Evolutionary conservation across 2,888 invertebrate genomes (phyloP).

Genomic region (Philhelius pedissequus): DNA sequence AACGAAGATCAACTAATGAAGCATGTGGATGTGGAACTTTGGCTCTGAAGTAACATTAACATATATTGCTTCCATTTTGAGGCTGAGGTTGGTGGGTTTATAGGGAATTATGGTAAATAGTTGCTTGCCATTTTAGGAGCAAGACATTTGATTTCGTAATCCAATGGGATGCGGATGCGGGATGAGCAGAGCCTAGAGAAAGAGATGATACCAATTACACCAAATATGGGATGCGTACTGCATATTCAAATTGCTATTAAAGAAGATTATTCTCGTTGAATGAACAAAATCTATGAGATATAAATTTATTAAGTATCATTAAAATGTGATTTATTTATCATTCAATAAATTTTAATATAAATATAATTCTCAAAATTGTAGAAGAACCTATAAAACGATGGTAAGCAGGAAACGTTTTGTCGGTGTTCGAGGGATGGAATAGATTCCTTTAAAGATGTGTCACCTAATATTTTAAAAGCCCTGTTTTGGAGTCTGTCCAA

Average conservation of each 20-base stretch:
- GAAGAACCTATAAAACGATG: no score
- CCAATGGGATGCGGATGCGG: slow-evolving; percentile 48
- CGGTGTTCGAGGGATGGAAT: no score
- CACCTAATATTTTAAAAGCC: no score
- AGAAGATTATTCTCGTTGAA: not conserved
- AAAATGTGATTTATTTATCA: no score
- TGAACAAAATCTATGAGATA: not conserved
- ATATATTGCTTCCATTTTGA: slow-evolving; percentile 60
- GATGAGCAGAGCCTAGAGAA: slow-evolving; percentile 26
- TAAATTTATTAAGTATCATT: no score
- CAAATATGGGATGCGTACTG: slow-evolving; percentile 47
- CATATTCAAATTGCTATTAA: slow-evolving; percentile 50
- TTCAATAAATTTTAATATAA: no score
- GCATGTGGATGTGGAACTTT: slow-evolving; percentile 13
- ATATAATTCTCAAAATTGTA: no score
- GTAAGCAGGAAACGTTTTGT: no score
- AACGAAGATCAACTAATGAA: slow-evolving; percentile 60
- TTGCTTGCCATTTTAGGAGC: slow-evolving; percentile 43
- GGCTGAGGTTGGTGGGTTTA: slow-evolving; percentile 21
- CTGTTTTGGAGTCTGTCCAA: no score
- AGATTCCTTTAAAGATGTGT: no score
- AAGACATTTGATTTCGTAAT: slow-evolving; percentile 58
- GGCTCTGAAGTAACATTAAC: slow-evolving; percentile 11
- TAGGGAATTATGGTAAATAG: slow-evolving; percentile 63
- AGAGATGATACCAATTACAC: slow-evolving; percentile 62